Evolutionary conservation across 2,888 invertebrate species (phyloP), one percentile per base, ranked within the genome.

Genomic region (Tortricodes alternella): DNA sequence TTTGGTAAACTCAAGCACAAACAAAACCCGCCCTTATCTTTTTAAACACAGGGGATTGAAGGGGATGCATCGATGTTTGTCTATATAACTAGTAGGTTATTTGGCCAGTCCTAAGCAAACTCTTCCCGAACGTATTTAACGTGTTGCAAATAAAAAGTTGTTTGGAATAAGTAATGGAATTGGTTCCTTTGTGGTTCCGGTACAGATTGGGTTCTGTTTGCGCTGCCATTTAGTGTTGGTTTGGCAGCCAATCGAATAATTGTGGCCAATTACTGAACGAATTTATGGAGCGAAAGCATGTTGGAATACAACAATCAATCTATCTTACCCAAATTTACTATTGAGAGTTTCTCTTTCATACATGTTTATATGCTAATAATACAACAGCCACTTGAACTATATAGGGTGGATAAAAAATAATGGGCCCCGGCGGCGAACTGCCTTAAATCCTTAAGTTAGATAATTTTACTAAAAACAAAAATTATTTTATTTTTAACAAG

Each of bases 61-160:
- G 23, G 6, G n/a, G 7, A 8, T 32, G 39, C 8, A 8, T 41
- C 7, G 16, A 34, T n/a, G n/a, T n/a, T 21, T 51, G 50, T 51
- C 34, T 39, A 16, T 32, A 23, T 7, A 41, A 11, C 15, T 15
- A 16, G 63, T 65, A 67, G 69, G 68, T 65, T 76, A 71, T 73
- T 77, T 75, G 65, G 62, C 35, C 55, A 48, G 76, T 74, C 80
- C 80, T 80, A 79, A 74, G 68, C 69, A 79, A 80, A 78, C 78
- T 77, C 69, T 72, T 70, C 62, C 61, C 65, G 67, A 58, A 41
- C 73, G 73, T 75, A 76, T 80, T 77, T 78, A 78, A 79, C 79
- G 76, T 79, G 78, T 79, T 73, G 67, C 76, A 72, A 76, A 77
- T 80, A 74, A 78, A 80, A 77, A 77, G 73, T 77, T 78, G 74